Conservation (phyloP, 1,140 invertebrate genomes). For the Acromyrmex charruanus region DNA sequence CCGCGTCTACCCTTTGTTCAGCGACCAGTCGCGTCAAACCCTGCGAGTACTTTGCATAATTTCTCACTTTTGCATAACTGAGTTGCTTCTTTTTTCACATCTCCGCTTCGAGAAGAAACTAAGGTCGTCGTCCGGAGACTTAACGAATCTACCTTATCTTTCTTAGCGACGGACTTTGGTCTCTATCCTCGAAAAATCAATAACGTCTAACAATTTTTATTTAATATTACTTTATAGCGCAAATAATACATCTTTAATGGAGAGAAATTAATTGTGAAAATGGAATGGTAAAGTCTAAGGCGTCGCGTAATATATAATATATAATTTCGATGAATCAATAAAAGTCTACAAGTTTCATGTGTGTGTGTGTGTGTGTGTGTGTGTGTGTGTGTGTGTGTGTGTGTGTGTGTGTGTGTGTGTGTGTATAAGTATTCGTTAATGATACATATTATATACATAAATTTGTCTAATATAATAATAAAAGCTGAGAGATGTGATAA, state of each 20-base stretch:
- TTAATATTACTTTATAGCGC: neutral
- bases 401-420: neutral
- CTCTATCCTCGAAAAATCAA: conserved; percentile 22
- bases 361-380: neutral
- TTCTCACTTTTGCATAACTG: conserved; percentile 78
- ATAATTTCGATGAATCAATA: neutral
- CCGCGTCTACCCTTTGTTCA: conserved; percentile 34
- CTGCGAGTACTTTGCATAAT: conserved; percentile 80
- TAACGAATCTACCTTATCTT: conserved; percentile 63
- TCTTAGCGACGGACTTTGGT: neutral
- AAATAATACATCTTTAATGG: neutral
- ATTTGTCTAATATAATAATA: conserved; percentile 1
- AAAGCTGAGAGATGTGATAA: neutral
- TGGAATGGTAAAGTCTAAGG: neutral
- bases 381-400: neutral
- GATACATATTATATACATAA: neutral
- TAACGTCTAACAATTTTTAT: conserved; percentile 24
- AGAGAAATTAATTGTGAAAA: neutral
- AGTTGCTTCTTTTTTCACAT: conserved; percentile 62
- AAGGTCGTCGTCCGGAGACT: conserved; percentile 38
- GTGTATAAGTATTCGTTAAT: neutral
- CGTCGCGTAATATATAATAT: neutral
- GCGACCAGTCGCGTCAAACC: conserved; percentile 74
- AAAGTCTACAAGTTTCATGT: neutral
- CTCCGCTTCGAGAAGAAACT: conserved; percentile 35